Base-by-base conservation (phyloP, 2,888 invertebrate species). In the Nymphalis urticae region DNA sequence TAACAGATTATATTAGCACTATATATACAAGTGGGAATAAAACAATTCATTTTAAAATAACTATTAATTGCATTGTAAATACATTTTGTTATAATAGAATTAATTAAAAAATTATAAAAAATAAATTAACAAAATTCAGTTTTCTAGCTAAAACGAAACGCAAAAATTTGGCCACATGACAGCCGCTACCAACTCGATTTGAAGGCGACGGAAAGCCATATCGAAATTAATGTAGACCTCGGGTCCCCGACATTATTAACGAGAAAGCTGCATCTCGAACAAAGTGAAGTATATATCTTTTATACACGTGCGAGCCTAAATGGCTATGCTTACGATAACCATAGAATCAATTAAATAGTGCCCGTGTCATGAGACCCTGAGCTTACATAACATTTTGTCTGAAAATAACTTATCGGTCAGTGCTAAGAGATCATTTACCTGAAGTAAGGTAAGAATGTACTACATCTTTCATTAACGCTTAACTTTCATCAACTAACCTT, bases 321-420 rank as follows among this genome's bases (percentile, higher is more conserved):
- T 73, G 73, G 79, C 82, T 80, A 89, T 89, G 87, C 82, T 81
- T 79, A 85, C 77, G 82, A 80, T 87, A 90, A 86, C 85, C 85
- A 72, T 75, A 76, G 78, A 79, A 77, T 77, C 77, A 74, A 81
- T 79, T 80, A 70, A 78, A 75, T 78, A 82, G 80, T 69, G 71
- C 80, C 80, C 70, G 84, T 89, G 91, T 90, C 92, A 92, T 89
- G 87, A 85, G 89, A 87, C 65, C 56, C 82, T 82, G 74, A 73
- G 83, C 92, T 92, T 92, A 92, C 91, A 91, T 92, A 92, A 92
- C 88, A 86, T 83, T 85, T 81, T 85, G 82, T 83, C 82, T 80
- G 83, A 85, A 88, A 87, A 84, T 86, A 85, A 83, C 82, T 78
- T 85, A 80, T 78, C 78, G 76, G 80, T 80, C 76, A 81, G 82